Evolutionary conservation across 2,113 vertebrate genomes (phyloP).

Genomic region (Maccullochella peelii): DNA sequence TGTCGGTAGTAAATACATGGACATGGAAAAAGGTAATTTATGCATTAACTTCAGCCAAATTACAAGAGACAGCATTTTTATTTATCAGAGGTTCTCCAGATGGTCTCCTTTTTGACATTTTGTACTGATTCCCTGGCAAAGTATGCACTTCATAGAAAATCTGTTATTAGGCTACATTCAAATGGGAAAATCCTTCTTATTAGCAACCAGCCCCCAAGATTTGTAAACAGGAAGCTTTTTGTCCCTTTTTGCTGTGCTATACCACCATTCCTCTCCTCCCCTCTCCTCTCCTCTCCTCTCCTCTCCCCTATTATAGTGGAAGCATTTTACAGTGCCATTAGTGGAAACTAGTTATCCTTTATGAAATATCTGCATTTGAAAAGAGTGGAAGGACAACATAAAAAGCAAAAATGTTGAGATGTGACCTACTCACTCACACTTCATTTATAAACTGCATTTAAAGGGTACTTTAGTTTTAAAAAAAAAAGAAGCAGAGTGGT

Average conservation of each 20-base stretch:
- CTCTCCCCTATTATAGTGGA: background rate
- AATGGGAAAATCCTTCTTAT: constrained; percentile 16
- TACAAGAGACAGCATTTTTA: constrained; percentile 12
- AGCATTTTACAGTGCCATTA: background rate
- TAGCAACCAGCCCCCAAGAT: background rate
- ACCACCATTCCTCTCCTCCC: background rate
- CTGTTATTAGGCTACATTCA: constrained; percentile 1
- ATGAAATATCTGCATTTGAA: background rate
- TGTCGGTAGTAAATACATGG: background rate
- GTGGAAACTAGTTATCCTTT: background rate
- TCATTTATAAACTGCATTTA: background rate
- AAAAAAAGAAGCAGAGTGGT: background rate
- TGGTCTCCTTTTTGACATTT: constrained; percentile 20
- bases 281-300: no score
- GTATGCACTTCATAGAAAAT: background rate
- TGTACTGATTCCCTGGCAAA: constrained; percentile 11
- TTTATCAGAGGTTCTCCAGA: constrained; percentile 36
- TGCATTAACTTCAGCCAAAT: constrained; percentile 21
- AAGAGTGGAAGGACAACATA: background rate
- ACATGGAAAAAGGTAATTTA: background rate
- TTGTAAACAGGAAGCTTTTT: constrained; percentile 23
- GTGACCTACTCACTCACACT: background rate
- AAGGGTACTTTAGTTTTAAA: background rate
- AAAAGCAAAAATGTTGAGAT: background rate
- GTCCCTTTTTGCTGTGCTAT: background rate